A percentile compares a stretch with the other conserved stretches of the same genome.
Evolutionary conservation across 1,140 invertebrate genomes (phyloP).

Genomic region (Subanguina moxae): DNA sequence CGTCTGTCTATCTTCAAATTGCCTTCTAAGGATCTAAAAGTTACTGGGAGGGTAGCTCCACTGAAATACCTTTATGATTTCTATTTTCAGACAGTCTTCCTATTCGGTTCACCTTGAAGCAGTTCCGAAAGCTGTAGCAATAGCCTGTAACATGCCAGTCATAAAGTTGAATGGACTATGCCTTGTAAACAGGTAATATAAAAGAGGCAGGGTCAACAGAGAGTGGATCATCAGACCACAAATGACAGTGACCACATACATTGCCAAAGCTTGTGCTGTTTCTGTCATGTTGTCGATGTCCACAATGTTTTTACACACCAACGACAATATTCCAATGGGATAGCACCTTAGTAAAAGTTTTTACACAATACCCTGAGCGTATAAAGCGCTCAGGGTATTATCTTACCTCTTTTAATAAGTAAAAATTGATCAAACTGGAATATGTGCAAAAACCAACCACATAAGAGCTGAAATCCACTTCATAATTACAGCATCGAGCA

Average conservation of each 20-base stretch:
- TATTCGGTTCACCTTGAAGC: conserved; percentile 60
- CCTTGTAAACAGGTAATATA: conserved; percentile 46
- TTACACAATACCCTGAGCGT: neutral
- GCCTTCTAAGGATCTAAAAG: conserved; percentile 69
- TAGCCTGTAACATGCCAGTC: conserved; percentile 80
- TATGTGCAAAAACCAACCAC: conserved; percentile 32
- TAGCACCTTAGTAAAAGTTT: conserved; percentile 72
- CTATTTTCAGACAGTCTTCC: neutral
- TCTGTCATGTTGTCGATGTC: conserved; percentile 78
- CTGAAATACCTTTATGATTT: conserved; percentile 63
- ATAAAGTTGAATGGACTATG: conserved; percentile 70
- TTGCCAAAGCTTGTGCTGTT: conserved; percentile 68
- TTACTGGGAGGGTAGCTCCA: conserved; percentile 86
- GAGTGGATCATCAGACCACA: conserved; percentile 78
- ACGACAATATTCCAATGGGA: conserved; percentile 80
- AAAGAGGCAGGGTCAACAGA: conserved; percentile 59
- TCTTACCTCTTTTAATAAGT: too few species aligned
- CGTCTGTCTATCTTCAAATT: conserved; percentile 63
- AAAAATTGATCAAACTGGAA: too few species aligned
- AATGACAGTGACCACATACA: conserved; percentile 84
- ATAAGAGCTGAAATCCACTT: conserved; percentile 43
- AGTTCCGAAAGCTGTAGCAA: conserved; percentile 85
- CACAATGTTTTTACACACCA: conserved; percentile 81
- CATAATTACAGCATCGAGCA: conserved; percentile 61
- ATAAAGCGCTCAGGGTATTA: neutral